phyloP scores from a whole-genome alignment of 2,888 invertebrate genomes.

The Tipula helvola region DNA sequence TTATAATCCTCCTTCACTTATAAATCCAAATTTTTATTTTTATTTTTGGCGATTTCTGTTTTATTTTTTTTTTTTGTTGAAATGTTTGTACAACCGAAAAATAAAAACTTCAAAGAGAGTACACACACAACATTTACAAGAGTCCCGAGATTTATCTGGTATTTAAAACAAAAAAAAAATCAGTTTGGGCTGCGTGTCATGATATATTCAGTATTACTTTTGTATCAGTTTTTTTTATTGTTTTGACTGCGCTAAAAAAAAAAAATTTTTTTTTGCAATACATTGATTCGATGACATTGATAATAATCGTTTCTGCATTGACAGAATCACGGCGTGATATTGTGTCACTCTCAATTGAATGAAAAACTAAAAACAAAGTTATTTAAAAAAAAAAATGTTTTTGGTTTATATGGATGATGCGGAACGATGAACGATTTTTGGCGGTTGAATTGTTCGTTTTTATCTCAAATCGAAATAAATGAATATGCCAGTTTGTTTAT shows the following conservation, averaged over 20 bases:
- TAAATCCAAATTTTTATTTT: background rate
- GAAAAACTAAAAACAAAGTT: background rate
- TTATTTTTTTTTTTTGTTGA: background rate
- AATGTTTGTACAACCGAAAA: background rate
- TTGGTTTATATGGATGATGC: background rate
- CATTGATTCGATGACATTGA: background rate
- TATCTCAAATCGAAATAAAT: background rate
- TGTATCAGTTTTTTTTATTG: background rate
- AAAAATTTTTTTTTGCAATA: background rate
- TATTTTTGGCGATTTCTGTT: background rate
- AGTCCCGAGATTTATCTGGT: background rate
- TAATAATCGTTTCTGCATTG: background rate
- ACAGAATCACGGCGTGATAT: background rate
- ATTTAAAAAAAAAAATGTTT: background rate
- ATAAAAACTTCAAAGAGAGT: background rate
- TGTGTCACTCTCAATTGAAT: conserved; percentile 4
- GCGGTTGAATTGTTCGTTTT: background rate
- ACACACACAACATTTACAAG: background rate
- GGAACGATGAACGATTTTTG: background rate
- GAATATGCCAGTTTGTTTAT: background rate
- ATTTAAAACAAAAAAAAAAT: background rate
- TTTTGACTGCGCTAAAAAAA: background rate
- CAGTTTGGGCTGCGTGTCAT: background rate
- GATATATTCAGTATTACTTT: background rate
- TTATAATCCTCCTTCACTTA: conserved; percentile 1